These are phyloP conservation scores for Notarius quadriscutis DNA, from an alignment of 2,113 vertebrate genomes.

Conservation along the genomic window DNA sequence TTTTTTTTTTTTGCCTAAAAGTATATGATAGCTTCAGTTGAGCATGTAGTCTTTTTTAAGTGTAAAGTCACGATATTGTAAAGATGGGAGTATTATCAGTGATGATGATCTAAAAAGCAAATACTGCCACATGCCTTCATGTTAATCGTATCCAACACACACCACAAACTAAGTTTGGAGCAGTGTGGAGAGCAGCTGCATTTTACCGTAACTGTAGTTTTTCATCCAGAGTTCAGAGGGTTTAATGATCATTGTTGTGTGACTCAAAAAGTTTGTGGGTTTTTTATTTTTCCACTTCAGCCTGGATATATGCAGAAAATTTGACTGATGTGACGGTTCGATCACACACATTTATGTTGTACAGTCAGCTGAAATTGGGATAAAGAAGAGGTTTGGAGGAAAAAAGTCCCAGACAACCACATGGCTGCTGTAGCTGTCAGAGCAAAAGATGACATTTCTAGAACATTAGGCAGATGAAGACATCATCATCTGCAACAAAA, in stretches of 20 bases:
- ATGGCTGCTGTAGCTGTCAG: not conserved
- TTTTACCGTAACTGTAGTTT: not conserved
- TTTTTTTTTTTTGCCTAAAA: not conserved
- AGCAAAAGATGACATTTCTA: not conserved
- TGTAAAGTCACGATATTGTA: too few species aligned
- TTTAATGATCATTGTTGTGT: not conserved
- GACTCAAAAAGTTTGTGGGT: not conserved
- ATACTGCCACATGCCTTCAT: not conserved
- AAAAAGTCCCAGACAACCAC: not conserved
- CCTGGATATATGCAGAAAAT: not conserved
- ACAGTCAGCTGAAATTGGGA: not conserved
- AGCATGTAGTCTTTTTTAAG: too few species aligned
- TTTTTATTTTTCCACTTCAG: not conserved
- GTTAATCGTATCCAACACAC: not conserved
- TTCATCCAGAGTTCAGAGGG: not conserved
- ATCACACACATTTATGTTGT: not conserved
- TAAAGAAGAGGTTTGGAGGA: not conserved
- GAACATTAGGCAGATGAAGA: not conserved
- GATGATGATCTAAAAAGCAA: not conserved
- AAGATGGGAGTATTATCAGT: not conserved
- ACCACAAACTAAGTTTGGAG: not conserved
- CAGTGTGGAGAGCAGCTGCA: not conserved
- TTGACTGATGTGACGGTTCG: not conserved
- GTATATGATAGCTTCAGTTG: not conserved
- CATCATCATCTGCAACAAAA: not conserved